phyloP scores from a whole-genome alignment of 2,888 invertebrate genomes.

The Pseudeuparius sepicola region DNA sequence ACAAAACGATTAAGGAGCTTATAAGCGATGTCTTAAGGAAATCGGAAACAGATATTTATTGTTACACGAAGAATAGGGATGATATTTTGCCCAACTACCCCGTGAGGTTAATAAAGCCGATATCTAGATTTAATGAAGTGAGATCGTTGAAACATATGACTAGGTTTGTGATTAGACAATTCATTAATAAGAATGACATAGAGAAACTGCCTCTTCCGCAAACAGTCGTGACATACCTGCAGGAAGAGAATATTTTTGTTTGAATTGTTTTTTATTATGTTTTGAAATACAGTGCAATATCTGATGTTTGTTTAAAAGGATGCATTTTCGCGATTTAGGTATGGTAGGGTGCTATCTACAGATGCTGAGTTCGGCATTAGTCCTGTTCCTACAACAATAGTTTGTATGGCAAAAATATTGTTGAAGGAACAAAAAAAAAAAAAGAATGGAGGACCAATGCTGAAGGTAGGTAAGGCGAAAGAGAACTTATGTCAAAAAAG shows the following conservation, averaged over 20 bases:
- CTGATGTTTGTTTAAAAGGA: background rate
- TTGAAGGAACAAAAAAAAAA: no score
- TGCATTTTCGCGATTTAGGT: constrained; percentile 2
- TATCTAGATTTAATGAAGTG: constrained; percentile 63
- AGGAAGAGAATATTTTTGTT: constrained; percentile 28
- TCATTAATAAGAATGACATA: constrained; percentile 57
- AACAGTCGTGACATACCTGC: constrained; percentile 46
- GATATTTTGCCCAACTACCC: constrained; percentile 61
- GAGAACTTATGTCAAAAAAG: no score
- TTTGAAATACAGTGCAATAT: background rate
- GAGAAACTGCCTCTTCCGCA: constrained; percentile 56
- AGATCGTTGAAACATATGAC: constrained; percentile 63
- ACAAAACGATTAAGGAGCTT: constrained; percentile 56
- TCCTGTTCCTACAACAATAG: no score
- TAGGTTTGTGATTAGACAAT: constrained; percentile 61
- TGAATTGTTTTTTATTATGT: background rate
- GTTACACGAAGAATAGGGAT: constrained; percentile 57
- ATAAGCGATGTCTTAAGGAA: constrained; percentile 64
- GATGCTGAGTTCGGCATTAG: no score
- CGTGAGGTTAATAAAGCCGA: constrained; percentile 61
- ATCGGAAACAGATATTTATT: constrained; percentile 60
- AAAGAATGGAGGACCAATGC: no score
- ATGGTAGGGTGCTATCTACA: no score
- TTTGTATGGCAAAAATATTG: no score
- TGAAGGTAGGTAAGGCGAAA: no score